A percentile compares a stretch with the other conserved stretches of the same genome.
These are phyloP conservation scores for Caranx ignobilis DNA, from an alignment of 2,113 vertebrate species.

Conservation along the genomic window DNA sequence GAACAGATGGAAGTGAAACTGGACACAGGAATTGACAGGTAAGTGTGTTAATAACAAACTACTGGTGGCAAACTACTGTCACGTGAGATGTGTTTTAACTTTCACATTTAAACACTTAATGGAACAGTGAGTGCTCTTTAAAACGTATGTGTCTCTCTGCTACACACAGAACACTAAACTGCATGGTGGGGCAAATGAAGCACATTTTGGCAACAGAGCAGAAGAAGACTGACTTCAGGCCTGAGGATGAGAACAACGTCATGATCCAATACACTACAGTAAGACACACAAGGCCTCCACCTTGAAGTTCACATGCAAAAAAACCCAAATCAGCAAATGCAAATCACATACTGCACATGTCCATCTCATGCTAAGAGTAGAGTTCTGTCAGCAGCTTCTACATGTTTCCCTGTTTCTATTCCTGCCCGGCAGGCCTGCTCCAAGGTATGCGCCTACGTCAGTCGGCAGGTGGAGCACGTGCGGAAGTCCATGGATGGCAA, in stretches of 20 bases:
- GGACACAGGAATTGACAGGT: slow-evolving; percentile 98
- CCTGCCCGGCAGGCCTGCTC: slow-evolving; percentile 89
- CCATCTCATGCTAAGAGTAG: not conserved
- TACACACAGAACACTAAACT: slow-evolving; percentile 93
- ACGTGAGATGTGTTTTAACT: slow-evolving; percentile 1
- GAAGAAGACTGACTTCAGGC: slow-evolving; percentile 99
- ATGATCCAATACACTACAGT: slow-evolving; percentile 98
- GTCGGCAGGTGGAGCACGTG: slow-evolving; percentile 96
- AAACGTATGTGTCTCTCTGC: not conserved
- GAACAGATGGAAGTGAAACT: slow-evolving; percentile 99
- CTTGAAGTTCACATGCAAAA: slow-evolving; percentile 25
- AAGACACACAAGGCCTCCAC: slow-evolving; percentile 67
- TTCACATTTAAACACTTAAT: not conserved
- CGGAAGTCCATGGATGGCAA: slow-evolving; percentile 98
- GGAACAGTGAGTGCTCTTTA: not conserved
- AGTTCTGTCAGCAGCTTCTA: not conserved
- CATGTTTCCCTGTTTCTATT: not conserved
- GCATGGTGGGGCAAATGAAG: slow-evolving; percentile 99
- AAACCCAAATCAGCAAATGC: slow-evolving; percentile 23
- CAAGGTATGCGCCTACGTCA: slow-evolving; percentile 95
- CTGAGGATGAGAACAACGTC: slow-evolving; percentile 98
- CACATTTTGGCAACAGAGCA: slow-evolving; percentile 96
- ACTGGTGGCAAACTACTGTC: not conserved
- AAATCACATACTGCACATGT: not conserved
- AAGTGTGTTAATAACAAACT: slow-evolving; percentile 67